Base-by-base conservation (phyloP, 2,113 vertebrate species). In the Lates calcarifer region DNA sequence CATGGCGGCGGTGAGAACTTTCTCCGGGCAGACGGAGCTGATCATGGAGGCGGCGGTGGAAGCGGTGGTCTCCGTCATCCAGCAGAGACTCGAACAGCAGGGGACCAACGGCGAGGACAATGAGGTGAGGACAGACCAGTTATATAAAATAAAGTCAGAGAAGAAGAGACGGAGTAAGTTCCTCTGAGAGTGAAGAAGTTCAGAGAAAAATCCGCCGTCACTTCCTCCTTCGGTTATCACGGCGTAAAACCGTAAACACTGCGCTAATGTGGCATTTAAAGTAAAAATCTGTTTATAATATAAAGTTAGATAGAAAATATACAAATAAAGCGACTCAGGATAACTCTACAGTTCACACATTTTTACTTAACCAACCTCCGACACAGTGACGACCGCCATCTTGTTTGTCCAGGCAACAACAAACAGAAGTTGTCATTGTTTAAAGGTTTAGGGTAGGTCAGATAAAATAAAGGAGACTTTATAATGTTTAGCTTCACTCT, bases 41-140 rank as follows among this genome's bases (percentile, higher is more conserved):
- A 90, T 93, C 66, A 33, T 93, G 68, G 55, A 70, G 68, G 17
- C 55, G 24, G 89, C 87, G 24, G 79, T 82, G 67, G 84, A 92
- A 43, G 64, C 81, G 0, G 83, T 77, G 0, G 71, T 70, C 1
- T 60, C 12, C 0, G 79, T 70, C 12, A 39, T 83, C 0, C 37
- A 31, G 6, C 47, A 20, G 39, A 55, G 26, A 2, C 24, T 31
- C 2, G 71, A n/a, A 18, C 17, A 2, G 13, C 17, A 1, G 18
- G 13, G 64, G 10, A 22, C 31, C 0, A 51, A n/a, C 26, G 15
- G 17, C 26, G 53, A 17, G 14, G 39, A 78, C 24, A 35, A 22
- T 13, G 33, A 35, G 85, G 85, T 89, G 49, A 64, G 71, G 18
- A 33, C 1, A 28, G 1, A 31, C 4, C 6, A 20, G 6, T 15